Conservation (phyloP, 2,113 vertebrate species). For the Athene cunicularia region DNA sequence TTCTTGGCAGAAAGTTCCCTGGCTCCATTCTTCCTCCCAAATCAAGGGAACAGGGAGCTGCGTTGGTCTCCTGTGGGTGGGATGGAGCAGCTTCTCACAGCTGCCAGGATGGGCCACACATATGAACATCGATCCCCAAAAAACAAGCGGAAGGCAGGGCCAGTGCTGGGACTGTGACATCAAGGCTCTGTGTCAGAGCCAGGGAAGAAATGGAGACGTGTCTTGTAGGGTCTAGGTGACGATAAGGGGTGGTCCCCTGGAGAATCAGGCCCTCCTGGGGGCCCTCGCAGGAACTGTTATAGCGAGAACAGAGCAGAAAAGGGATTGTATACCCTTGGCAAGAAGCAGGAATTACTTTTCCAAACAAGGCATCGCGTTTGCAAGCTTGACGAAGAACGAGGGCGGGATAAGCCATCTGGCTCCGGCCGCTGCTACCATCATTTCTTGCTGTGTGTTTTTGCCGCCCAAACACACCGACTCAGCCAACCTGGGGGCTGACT, state of each 20-base stretch:
- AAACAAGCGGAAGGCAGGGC: background rate
- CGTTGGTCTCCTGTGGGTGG: fast-evolving
- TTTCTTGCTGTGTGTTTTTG: background rate
- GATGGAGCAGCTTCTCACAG: background rate
- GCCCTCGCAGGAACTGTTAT: fast-evolving
- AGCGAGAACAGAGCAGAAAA: background rate
- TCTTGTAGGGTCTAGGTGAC: background rate
- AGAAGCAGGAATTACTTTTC: background rate
- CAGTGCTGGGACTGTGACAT: background rate
- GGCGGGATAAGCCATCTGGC: fast-evolving
- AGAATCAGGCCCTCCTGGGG: background rate
- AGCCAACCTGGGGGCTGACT: background rate
- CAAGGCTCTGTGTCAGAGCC: no score
- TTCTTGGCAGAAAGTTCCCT: background rate
- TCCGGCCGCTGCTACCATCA: fast-evolving
- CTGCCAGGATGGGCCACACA: fast-evolving
- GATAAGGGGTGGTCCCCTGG: background rate
- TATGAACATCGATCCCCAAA: background rate
- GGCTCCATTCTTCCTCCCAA: background rate
- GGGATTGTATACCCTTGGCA: background rate
- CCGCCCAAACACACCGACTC: background rate
- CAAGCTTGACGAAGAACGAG: background rate
- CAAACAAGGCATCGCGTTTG: background rate
- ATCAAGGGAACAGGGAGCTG: background rate
- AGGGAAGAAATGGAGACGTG: background rate